Percentiles rank a stretch among this genome's conserved stretches.
Conservation (phyloP, 2,113 vertebrate genomes). For the Sylvietta virens region DNA sequence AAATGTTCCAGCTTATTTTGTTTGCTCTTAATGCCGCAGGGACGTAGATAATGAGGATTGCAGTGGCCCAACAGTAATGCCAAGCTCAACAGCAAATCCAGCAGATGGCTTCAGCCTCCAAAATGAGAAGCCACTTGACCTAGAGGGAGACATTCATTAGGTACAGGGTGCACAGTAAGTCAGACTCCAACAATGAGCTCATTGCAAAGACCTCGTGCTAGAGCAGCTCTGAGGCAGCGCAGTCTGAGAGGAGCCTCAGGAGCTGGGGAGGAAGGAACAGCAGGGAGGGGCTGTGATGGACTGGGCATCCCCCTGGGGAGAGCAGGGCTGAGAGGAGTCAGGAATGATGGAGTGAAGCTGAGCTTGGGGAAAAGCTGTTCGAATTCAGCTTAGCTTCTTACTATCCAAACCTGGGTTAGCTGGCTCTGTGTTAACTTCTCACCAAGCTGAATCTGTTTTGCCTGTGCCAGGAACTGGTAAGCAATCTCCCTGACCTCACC, state of each 20-base stretch:
- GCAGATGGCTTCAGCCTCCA: background rate
- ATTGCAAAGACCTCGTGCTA: fast-evolving
- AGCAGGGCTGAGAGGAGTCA: fast-evolving
- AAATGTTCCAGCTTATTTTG: background rate
- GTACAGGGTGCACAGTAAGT: background rate
- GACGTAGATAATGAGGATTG: background rate
- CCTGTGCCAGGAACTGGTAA: background rate
- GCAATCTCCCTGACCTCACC: background rate
- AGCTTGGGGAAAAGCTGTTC: background rate
- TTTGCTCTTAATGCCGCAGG: background rate
- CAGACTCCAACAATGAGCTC: background rate
- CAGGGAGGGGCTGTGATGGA: background rate
- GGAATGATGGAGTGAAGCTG: background rate
- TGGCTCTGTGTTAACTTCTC: background rate
- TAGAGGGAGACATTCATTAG: background rate
- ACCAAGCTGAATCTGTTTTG: background rate
- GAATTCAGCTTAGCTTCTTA: background rate
- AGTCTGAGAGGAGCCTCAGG: background rate
- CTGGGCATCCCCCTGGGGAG: background rate
- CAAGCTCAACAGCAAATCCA: background rate
- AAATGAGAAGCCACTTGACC: background rate
- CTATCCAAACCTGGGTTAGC: background rate
- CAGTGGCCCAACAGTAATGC: background rate
- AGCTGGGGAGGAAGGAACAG: background rate
- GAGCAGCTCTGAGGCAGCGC: background rate